Conservation (phyloP, 2,888 invertebrate species). For the Leptarthrus brevirostris region DNA sequence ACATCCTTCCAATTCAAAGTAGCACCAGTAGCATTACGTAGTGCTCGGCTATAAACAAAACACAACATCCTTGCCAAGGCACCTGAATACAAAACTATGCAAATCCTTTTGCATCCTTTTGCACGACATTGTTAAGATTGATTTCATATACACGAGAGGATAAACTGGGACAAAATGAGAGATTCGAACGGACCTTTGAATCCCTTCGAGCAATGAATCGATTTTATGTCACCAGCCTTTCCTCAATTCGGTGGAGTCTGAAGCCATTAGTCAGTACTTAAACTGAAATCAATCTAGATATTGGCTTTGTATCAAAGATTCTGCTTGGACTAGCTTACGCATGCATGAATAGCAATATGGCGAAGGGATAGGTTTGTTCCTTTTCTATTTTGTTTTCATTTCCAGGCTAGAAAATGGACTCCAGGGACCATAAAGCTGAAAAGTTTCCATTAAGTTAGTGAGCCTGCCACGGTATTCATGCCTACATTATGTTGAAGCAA, state of each 20-base stretch:
- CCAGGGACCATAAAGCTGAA: background rate
- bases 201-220: conserved; percentile 15
- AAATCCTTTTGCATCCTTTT: conserved; percentile 21
- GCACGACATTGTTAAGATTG: conserved; percentile 40
- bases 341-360: conserved; percentile 35
- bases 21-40: conserved; percentile 2
- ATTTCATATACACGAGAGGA: conserved; percentile 17
- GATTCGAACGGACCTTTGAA: conserved; percentile 10
- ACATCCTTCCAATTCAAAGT: conserved; percentile 12
- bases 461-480: background rate
- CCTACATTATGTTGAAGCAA: background rate
- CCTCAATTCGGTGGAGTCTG: conserved; percentile 22
- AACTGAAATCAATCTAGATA: conserved; percentile 47
- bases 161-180: background rate
- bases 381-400: background rate
- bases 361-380: background rate
- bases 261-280: conserved; percentile 47
- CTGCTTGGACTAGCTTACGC: conserved; percentile 29
- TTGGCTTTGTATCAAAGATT: conserved; percentile 22
- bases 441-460: conserved; percentile 1
- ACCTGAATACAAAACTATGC: conserved; percentile 33
- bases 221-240: conserved; percentile 34
- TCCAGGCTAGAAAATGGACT: background rate
- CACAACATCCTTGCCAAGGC: background rate
- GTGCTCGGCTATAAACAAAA: conserved; percentile 17